Conservation (phyloP, 1,140 invertebrate genomes). For the Tetragonula clypearis region DNA sequence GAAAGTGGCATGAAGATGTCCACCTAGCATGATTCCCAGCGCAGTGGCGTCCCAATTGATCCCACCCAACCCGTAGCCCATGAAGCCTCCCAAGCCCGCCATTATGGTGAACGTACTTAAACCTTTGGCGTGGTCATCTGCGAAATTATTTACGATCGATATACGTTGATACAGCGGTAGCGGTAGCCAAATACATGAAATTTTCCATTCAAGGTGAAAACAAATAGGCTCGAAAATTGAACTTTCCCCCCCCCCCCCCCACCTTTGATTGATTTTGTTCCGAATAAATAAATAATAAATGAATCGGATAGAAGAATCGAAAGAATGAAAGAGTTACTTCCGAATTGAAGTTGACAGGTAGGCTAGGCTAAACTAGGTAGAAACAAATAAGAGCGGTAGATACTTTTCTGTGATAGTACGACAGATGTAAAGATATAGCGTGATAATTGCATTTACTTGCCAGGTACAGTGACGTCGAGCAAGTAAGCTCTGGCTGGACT, state of each 20-base stretch:
- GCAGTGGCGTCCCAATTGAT: conserved; percentile 95
- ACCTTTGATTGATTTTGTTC: not conserved
- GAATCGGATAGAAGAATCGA: not conserved
- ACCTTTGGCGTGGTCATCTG: conserved; percentile 95
- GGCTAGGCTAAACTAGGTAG: too few relatives aligned
- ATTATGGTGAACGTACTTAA: conserved; percentile 97
- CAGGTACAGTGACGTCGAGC: conserved; percentile 94
- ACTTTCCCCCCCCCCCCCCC: not conserved
- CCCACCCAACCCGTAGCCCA: conserved; percentile 96
- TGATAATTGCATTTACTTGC: conserved; percentile 78
- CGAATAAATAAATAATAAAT: not conserved
- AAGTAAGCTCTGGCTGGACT: conserved; percentile 96
- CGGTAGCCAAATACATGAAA: too few relatives aligned
- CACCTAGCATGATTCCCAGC: conserved; percentile 89
- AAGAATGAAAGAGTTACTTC: too few relatives aligned
- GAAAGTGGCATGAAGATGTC: conserved; percentile 95
- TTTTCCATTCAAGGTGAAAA: too few relatives aligned
- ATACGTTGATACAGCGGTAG: too few relatives aligned
- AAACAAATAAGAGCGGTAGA: too few relatives aligned
- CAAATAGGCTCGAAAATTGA: too few relatives aligned
- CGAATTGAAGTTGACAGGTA: too few relatives aligned
- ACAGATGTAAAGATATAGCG: too few relatives aligned
- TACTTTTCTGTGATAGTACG: too few relatives aligned
- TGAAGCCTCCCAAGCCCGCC: conserved; percentile 96
- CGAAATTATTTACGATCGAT: conserved; percentile 3